Base-by-base conservation (phyloP, 2,888 invertebrate genomes). In the Morpho achilles region DNA sequence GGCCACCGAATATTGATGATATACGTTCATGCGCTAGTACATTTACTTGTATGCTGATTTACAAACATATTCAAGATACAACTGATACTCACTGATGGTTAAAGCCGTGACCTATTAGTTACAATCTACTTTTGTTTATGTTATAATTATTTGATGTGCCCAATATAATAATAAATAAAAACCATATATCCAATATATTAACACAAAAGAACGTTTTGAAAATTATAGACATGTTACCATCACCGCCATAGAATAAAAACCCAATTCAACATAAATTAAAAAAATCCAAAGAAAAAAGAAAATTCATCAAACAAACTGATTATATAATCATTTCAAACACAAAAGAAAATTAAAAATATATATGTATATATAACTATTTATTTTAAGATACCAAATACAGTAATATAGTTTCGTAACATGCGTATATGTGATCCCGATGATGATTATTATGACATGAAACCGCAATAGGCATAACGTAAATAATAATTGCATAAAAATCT, bases 171-270 rank as follows among this genome's bases (percentile, higher is more conserved):
- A 16, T 42, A 44, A 45, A 49, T 39, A 46, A 6, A 50, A 46
- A 52, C 58, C 59, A 55, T 45, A 63, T 63, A 64, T 59, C 60
- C 53, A 52, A 73, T 65, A 67, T 61, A 71, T 65, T 75, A 76
- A 74, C 73, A 75, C 67, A 72, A 65, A 69, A 72, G 68, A 74
- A 76, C 69, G 72, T 70, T 74, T 68, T 72, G 77, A 81, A 83
- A 80, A 74, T 77, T 76, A 80, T 78, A 77, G 76, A 82, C 72
- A 84, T 79, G 81, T 84, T 77, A 79, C 86, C 87, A 77, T 76
- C 84, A 87, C 88, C 87, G 74, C 70, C 72, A 76, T 69, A 76
- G 62, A 73, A 75, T 44, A 42, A 32, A 32, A 47, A 46, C 53
- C 85, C 82, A 53, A 22, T 53, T 53, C n/a, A 53, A 40, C 40